phyloP scores from a whole-genome alignment of 2,888 invertebrate species.

The Marasmarcha lunaedactyla region DNA sequence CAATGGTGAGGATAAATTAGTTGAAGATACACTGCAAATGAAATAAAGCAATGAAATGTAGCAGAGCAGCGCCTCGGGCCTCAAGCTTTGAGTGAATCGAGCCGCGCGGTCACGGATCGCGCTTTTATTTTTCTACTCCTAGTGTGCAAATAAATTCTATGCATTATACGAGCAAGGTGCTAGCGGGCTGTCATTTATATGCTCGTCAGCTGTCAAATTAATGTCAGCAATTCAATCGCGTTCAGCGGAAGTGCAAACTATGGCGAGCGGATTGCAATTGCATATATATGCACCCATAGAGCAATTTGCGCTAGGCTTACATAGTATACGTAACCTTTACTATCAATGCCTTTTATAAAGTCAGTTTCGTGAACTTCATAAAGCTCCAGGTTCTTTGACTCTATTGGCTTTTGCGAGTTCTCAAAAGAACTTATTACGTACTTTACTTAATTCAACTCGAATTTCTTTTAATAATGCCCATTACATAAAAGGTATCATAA shows the following conservation, averaged over 20 bases:
- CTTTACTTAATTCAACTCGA: too few species aligned
- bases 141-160: conserved; percentile 19
- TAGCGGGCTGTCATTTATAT: conserved; percentile 10
- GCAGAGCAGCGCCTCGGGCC: conserved; percentile 32
- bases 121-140: conserved; percentile 24
- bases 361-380: conserved; percentile 29
- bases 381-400: too few species aligned
- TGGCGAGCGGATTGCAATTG: conserved; percentile 27
- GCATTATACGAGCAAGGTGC: neutral
- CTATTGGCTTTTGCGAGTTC: too few species aligned
- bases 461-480: too few species aligned
- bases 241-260: conserved; percentile 25
- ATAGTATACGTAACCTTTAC: conserved; percentile 16
- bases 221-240: conserved; percentile 31
- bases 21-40: conserved; percentile 33
- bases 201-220: conserved; percentile 21
- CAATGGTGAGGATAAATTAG: conserved; percentile 25
- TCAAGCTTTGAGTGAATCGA: conserved; percentile 18
- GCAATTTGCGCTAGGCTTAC: conserved; percentile 14
- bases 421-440: too few species aligned
- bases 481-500: too few species aligned
- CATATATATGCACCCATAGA: conserved; percentile 34
- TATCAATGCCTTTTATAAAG: conserved; percentile 43
- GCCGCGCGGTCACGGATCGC: conserved; percentile 18
- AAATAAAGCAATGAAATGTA: conserved; percentile 49